Conservation (phyloP, 2,888 invertebrate genomes). For the Reticulitermes lucifugus region DNA sequence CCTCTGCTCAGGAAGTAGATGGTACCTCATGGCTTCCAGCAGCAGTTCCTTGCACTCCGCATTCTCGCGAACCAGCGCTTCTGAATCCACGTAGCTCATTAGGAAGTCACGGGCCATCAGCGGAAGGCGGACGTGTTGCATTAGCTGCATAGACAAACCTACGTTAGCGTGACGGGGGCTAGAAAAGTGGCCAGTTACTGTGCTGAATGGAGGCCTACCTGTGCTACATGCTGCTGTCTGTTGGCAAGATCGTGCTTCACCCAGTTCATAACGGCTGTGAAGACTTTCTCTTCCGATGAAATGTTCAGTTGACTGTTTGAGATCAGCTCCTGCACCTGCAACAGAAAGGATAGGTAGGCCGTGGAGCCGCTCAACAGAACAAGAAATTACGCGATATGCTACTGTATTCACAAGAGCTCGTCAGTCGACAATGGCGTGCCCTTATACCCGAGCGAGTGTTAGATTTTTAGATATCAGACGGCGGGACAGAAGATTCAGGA, state of each 20-base stretch:
- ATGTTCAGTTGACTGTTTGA: slow-evolving; percentile 76
- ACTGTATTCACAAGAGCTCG: no score
- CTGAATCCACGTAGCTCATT: slow-evolving; percentile 75
- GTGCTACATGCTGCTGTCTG: slow-evolving; percentile 62
- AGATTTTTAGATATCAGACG: no score
- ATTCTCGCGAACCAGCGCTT: slow-evolving; percentile 73
- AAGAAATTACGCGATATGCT: no score
- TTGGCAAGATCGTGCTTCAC: slow-evolving; percentile 73
- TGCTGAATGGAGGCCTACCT: neutral
- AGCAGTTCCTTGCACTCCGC: slow-evolving; percentile 73
- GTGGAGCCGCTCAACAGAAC: no score
- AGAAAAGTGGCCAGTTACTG: no score
- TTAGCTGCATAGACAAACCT: slow-evolving; percentile 62
- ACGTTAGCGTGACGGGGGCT: no score
- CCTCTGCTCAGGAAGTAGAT: slow-evolving; percentile 75
- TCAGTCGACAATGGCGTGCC: no score
- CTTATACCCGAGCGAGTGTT: no score
- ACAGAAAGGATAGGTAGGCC: neutral
- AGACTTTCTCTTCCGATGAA: slow-evolving; percentile 75
- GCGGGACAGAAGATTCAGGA: no score
- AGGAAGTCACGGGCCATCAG: slow-evolving; percentile 74
- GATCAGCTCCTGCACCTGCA: slow-evolving; percentile 73
- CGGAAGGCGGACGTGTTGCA: slow-evolving; percentile 74
- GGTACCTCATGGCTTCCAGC: slow-evolving; percentile 78
- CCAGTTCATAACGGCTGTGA: slow-evolving; percentile 75